These are phyloP conservation scores for Eumerus sabulonum DNA, from an alignment of 2,888 invertebrate species.

Conservation along the genomic window DNA sequence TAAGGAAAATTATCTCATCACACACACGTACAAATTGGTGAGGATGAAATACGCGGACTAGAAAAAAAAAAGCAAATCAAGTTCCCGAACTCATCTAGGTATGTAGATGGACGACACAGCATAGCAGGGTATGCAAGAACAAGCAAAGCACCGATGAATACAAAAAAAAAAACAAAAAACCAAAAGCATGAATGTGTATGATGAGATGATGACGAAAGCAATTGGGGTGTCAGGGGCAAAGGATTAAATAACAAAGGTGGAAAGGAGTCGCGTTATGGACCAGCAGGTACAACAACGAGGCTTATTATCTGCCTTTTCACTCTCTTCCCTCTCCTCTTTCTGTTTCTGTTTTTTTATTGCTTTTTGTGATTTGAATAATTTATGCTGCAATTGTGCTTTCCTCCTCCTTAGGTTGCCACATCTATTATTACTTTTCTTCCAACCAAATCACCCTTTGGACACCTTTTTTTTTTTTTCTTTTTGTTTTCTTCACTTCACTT, in stretches of 20 bases:
- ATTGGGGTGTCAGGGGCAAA: constrained; percentile 44
- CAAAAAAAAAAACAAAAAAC: constrained; percentile 33
- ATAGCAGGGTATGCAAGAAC: not conserved
- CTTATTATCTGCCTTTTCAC: not conserved
- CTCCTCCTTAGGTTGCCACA: no score
- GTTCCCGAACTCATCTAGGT: constrained; percentile 25
- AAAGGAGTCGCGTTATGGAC: constrained; percentile 28
- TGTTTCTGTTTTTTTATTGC: not conserved
- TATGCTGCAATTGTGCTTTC: constrained; percentile 45
- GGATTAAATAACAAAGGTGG: constrained; percentile 21
- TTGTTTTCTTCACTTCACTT: constrained; percentile 31
- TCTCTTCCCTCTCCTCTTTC: no score
- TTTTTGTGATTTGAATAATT: constrained; percentile 10
- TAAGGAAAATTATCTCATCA: constrained; percentile 49
- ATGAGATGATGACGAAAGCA: constrained; percentile 62
- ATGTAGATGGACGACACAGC: constrained; percentile 33
- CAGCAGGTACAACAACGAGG: constrained; percentile 32
- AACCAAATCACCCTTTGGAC: constrained; percentile 12
- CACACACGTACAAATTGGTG: constrained; percentile 1
- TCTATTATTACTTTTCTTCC: constrained; percentile 15
- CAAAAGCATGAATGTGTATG: constrained; percentile 17
- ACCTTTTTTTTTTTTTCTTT: no score
- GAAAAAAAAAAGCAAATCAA: constrained; percentile 14
- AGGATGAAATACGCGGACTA: no score
- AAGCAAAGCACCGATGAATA: not conserved